These are phyloP conservation scores for Agelaius phoeniceus DNA, from an alignment of 2,113 vertebrate genomes.

Conservation along the genomic window DNA sequence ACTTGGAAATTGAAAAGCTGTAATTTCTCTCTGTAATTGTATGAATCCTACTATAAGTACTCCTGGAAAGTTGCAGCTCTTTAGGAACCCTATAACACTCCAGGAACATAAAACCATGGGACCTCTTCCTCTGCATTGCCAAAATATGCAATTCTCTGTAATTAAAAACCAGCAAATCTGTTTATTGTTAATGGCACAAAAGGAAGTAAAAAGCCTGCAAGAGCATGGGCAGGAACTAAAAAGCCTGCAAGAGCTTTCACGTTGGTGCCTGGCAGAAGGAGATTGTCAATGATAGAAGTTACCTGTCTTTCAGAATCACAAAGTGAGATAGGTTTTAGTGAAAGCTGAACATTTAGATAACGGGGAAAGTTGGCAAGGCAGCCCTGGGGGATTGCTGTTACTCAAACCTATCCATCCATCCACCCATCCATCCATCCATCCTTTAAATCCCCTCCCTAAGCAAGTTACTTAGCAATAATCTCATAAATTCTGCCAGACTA, in stretches of 20 bases:
- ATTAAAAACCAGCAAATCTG: neutral
- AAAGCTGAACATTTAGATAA: slow-evolving; percentile 11
- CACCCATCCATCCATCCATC: neutral
- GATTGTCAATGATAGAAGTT: neutral
- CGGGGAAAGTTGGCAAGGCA: neutral
- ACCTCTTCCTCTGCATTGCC: neutral
- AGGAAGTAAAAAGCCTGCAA: neutral
- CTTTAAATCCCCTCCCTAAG: neutral
- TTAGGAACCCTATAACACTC: neutral
- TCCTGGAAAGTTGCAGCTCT: neutral
- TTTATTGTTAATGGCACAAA: neutral
- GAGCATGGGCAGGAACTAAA: neutral
- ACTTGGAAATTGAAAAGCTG: neutral
- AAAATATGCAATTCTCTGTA: neutral
- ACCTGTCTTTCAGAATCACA: neutral
- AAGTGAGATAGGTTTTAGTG: neutral
- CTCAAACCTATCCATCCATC: neutral
- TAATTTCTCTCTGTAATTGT: neutral
- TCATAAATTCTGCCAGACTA: neutral
- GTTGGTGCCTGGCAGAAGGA: neutral
- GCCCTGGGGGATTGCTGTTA: neutral
- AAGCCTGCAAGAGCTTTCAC: neutral
- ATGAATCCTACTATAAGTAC: neutral
- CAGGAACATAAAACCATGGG: neutral
- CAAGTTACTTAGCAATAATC: neutral